Percentiles rank a stretch among this genome's conserved stretches.
These are phyloP conservation scores for Adelges cooleyi DNA, from an alignment of 1,140 invertebrate genomes.

Conservation along the genomic window DNA sequence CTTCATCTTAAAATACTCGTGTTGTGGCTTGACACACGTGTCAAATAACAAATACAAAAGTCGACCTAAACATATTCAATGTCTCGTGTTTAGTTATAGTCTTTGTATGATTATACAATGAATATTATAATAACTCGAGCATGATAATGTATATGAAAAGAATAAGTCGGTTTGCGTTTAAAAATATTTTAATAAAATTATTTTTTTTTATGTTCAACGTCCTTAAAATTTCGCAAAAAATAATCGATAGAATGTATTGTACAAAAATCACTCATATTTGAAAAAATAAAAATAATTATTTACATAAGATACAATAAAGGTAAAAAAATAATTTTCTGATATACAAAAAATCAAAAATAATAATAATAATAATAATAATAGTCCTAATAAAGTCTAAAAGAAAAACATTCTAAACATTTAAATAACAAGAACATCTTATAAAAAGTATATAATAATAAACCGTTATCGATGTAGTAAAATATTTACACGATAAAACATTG, in stretches of 20 bases:
- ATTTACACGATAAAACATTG: conserved; percentile 24
- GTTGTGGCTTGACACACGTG: too few species aligned
- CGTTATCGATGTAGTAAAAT: conserved; percentile 20
- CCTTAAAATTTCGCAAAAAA: conserved; percentile 21
- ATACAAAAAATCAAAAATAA: conserved; percentile 16
- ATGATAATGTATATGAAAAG: too few species aligned
- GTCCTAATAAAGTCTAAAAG: conserved; percentile 28
- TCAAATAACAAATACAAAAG: too few species aligned
- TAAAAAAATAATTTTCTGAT: not conserved
- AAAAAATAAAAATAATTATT: conserved; percentile 13
- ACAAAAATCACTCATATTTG: not conserved
- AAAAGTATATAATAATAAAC: conserved; percentile 22
- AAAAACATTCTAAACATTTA: conserved; percentile 29
- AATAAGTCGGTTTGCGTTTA: too few species aligned
- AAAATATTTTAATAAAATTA: conserved; percentile 2
- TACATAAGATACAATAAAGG: conserved; percentile 4
- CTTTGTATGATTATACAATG: too few species aligned
- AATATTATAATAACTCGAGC: too few species aligned
- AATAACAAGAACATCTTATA: conserved; percentile 29
- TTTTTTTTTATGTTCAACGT: conserved; percentile 15
- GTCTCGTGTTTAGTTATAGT: too few species aligned
- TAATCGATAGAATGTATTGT: conserved; percentile 2
- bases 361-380: conserved; percentile 17
- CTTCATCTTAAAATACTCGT: too few species aligned
- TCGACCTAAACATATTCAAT: too few species aligned